Base-by-base conservation (phyloP, 2,113 vertebrate species). In the Sphyrna mokarran region DNA sequence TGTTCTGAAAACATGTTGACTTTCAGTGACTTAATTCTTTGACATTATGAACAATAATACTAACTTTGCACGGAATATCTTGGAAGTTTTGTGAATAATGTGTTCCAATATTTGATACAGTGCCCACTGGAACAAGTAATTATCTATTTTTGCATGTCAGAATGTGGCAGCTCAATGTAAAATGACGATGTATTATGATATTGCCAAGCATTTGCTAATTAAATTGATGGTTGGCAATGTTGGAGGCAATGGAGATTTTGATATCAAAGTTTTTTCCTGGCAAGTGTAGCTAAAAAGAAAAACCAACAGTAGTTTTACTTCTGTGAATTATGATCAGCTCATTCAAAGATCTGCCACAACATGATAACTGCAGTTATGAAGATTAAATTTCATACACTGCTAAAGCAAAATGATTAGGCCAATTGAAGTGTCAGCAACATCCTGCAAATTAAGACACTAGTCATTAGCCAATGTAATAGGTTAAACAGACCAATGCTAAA, bases 111-210 rank as follows among this genome's bases (percentile, higher is more conserved):
- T 90, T 90, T 90, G 87, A 90, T 90, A 90, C 54, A 90, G 48
- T 90, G 87, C 87, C 87, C 87, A 90, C 61, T 90, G 87, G 87
- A 90, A 90, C 87, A 90, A 58, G 54, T 33, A 90, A 90, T 90
- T 90, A 90, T 90, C 54, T 90, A 90, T 61, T 90, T 89, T 90
- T 90, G 54, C 87, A 33, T 90, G 87, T 90, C 87, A 90, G 87
- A 54, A n/a, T 61, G 87, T n/a, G 48, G 22, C 29, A 90, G 54
- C 29, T 61, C 23, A 61, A 18, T 90, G 23, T 33, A 61, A 90
- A 90, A 90, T 83, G 11, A 83, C 33, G 58, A 61, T 61, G 54
- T 90, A 29, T 61, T 90, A 90, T 29, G 63, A 61, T 48, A 90
- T 54, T 33, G 87, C 54, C 87, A 90, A 90, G 54, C 33, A 11